Evolutionary conservation across 2,113 vertebrate species (phyloP).

Genomic region (Eidolon helvum): DNA sequence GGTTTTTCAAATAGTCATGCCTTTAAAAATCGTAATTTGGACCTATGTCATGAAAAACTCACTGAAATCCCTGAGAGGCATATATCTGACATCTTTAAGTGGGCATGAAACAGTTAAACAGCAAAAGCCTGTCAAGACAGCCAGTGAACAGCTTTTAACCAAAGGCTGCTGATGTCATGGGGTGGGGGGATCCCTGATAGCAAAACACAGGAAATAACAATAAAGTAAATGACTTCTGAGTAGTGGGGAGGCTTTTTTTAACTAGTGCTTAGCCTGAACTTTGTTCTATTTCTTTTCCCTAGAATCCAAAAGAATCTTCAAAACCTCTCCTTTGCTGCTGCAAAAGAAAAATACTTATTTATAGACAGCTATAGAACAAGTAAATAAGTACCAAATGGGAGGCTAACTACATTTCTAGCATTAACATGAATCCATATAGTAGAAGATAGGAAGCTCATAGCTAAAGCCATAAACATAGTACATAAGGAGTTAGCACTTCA

Average conservation of each 20-base stretch:
- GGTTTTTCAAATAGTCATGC: neutral
- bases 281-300: neutral
- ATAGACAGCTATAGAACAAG: neutral
- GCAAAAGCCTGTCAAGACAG: neutral
- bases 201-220: conserved; percentile 50
- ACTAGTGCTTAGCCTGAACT: conserved; percentile 45
- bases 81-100: neutral
- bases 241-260: neutral
- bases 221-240: conserved; percentile 55
- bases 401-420: neutral
- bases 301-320: neutral
- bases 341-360: neutral
- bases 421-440: neutral
- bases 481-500: neutral
- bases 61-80: neutral
- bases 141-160: conserved; percentile 46
- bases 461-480: neutral
- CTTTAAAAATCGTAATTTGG: neutral
- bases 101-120: conserved; percentile 21
- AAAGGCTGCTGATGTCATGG: conserved; percentile 34
- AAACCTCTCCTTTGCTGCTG: neutral
- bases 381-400: neutral
- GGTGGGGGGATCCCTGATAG: neutral
- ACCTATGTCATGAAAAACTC: neutral
- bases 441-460: neutral